Conservation (phyloP, 2,888 invertebrate species). For the Carterocephalus palaemon region DNA sequence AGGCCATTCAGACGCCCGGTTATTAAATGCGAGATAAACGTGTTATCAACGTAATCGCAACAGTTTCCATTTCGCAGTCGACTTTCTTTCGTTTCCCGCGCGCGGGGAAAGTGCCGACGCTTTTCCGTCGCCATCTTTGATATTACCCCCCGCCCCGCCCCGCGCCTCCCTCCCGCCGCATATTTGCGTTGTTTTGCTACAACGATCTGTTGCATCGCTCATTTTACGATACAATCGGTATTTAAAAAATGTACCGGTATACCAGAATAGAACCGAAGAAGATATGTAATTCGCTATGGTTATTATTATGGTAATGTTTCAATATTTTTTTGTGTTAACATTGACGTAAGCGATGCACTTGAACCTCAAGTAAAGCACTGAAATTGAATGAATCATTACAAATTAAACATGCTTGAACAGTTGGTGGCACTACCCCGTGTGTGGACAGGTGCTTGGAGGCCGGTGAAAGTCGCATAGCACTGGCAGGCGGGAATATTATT, state of each 20-base stretch:
- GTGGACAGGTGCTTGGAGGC: slow-evolving; percentile 13
- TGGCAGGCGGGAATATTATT: no score
- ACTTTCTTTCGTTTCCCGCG: slow-evolving; percentile 77
- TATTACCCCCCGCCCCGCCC: slow-evolving; percentile 20
- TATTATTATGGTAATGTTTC: no score
- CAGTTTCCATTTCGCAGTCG: slow-evolving; percentile 74
- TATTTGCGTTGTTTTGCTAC: slow-evolving; percentile 18
- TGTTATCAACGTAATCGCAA: slow-evolving; percentile 67
- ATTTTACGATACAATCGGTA: not conserved
- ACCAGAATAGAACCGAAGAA: no score
- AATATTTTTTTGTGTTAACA: not conserved
- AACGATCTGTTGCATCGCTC: slow-evolving; percentile 19
- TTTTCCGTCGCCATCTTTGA: slow-evolving; percentile 76
- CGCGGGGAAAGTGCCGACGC: slow-evolving; percentile 73
- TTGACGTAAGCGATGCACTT: slow-evolving; percentile 13
- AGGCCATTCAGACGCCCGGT: slow-evolving; percentile 30
- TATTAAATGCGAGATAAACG: slow-evolving; percentile 55
- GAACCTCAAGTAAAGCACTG: slow-evolving; percentile 5
- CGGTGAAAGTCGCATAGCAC: slow-evolving; percentile 5
- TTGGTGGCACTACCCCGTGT: not conserved
- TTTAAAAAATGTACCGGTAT: no score
- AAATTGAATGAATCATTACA: slow-evolving; percentile 13
- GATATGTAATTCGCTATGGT: not conserved
- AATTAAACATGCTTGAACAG: slow-evolving; percentile 7
- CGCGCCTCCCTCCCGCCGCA: slow-evolving; percentile 1